Evolutionary conservation across 2,888 invertebrate genomes (phyloP).

Genomic region (Dynastes grantii): DNA sequence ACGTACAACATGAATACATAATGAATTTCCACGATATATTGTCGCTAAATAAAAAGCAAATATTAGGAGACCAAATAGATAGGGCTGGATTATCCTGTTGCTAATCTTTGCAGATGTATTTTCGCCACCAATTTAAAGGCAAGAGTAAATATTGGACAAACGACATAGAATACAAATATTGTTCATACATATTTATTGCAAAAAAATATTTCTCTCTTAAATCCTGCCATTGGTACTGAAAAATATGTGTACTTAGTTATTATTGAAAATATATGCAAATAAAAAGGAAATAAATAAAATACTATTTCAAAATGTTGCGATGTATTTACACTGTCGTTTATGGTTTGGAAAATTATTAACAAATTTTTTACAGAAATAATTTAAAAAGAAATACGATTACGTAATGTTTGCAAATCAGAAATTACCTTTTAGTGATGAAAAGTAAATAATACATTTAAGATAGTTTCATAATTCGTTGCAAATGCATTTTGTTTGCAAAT

Average conservation of each 20-base stretch:
- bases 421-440: no score
- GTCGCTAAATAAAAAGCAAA: neutral
- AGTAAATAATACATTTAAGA: no score
- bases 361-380: no score
- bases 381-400: no score
- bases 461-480: no score
- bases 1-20: neutral
- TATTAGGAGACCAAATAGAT: neutral
- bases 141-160: neutral
- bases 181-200: neutral
- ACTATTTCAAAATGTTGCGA: slow-evolving; percentile 1
- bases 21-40: slow-evolving; percentile 1
- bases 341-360: no score
- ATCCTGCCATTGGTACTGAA: neutral
- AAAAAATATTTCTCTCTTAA: no score
- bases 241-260: neutral
- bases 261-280: neutral
- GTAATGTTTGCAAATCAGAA: no score
- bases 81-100: slow-evolving; percentile 1
- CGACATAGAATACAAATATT: neutral
- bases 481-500: no score
- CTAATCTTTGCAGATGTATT: slow-evolving; percentile 11
- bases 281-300: neutral
- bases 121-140: neutral
- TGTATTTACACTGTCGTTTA: neutral